Evolutionary conservation across 1,140 invertebrate genomes (phyloP).

Genomic region (Thaumatotibia leucotreta): DNA sequence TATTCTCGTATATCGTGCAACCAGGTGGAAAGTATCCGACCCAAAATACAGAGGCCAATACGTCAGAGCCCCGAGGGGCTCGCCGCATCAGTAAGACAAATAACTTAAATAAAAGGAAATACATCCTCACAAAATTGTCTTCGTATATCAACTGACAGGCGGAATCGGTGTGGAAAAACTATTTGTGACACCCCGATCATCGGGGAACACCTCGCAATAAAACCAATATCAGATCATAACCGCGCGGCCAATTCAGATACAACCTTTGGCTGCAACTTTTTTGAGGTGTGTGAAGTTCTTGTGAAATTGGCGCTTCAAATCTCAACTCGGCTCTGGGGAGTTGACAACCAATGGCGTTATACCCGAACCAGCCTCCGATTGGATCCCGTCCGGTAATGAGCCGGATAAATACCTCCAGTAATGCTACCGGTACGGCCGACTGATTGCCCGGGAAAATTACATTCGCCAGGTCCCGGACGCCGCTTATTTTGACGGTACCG

Average conservation of each 20-base stretch:
- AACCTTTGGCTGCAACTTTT: neutral
- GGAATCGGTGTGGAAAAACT: constrained; percentile 41
- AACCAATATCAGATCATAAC: constrained; percentile 40
- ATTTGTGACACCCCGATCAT: constrained; percentile 46
- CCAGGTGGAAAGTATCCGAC: constrained; percentile 8
- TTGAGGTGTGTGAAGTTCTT: neutral
- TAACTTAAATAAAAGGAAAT: constrained; percentile 14
- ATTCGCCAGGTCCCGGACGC: constrained; percentile 26
- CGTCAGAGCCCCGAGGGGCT: neutral
- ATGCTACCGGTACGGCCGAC: constrained; percentile 25
- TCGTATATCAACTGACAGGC: constrained; percentile 13
- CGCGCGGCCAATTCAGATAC: constrained; percentile 13
- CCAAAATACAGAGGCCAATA: constrained; percentile 3
- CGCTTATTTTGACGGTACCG: constrained; percentile 32
- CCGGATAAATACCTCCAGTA: constrained; percentile 45
- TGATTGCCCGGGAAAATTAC: constrained; percentile 37
- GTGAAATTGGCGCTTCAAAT: constrained; percentile 12
- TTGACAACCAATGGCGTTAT: constrained; percentile 34
- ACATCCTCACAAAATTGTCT: constrained; percentile 11
- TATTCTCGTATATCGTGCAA: neutral
- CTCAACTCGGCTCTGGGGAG: constrained; percentile 43
- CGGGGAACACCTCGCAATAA: constrained; percentile 34
- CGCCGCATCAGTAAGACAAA: constrained; percentile 4
- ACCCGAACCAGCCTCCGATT: constrained; percentile 33
- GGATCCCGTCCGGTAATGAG: constrained; percentile 49